phyloP scores from a whole-genome alignment of 2,113 vertebrate genomes.

The Progne subis region DNA sequence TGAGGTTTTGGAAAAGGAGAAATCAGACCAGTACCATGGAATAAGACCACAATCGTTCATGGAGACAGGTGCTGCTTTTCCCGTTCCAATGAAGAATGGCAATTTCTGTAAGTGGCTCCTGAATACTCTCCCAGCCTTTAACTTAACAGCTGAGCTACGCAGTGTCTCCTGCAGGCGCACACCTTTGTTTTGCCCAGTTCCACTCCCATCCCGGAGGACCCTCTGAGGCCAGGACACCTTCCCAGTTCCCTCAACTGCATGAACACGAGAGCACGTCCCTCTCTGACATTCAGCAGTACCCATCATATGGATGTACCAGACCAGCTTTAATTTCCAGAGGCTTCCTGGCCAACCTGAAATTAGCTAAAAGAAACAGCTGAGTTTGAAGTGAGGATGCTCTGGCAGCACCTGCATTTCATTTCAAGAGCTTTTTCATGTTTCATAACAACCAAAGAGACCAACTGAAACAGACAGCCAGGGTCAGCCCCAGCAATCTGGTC shows the following conservation, averaged over 20 bases:
- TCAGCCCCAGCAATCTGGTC: rapidly evolving
- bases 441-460: not conserved
- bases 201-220: not conserved
- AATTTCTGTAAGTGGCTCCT: not conserved
- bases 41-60: not conserved
- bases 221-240: not conserved
- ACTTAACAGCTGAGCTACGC: not conserved
- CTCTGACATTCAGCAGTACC: not conserved
- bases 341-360: not conserved
- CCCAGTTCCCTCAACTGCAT: not conserved
- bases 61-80: not conserved
- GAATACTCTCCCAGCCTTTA: not conserved
- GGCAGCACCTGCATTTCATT: not conserved
- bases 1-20: not conserved
- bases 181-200: not conserved
- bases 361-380: not conserved
- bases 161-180: no score
- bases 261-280: rapidly evolving
- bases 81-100: not conserved
- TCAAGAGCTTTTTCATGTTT: not conserved
- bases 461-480: not conserved
- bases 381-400: not conserved
- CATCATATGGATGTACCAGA: rapidly evolving
- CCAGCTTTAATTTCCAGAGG: not conserved
- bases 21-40: not conserved